Evolutionary conservation across 2,888 invertebrate species (phyloP).

Genomic region (Augiades crinisus): DNA sequence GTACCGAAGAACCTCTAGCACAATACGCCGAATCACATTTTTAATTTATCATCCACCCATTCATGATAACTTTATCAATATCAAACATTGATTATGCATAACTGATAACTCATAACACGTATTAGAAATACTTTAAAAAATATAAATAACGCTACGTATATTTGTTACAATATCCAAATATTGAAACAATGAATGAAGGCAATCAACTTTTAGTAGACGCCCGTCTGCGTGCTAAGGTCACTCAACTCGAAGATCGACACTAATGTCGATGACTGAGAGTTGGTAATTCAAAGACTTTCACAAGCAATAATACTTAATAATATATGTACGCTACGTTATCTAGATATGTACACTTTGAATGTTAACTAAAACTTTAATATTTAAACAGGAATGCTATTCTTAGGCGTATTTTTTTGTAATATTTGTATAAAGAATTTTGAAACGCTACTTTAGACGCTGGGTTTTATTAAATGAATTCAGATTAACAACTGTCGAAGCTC

Average conservation of each 20-base stretch:
- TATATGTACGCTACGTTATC: background rate
- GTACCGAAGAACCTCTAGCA: slow-evolving; percentile 36
- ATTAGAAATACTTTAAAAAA: slow-evolving; percentile 14
- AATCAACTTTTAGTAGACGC: slow-evolving; percentile 42
- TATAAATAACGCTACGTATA: slow-evolving; percentile 4
- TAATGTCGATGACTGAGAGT: slow-evolving; percentile 44
- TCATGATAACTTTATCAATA: slow-evolving; percentile 2
- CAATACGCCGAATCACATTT: slow-evolving; percentile 28
- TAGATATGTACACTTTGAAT: background rate
- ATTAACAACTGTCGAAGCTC: too few relatives aligned
- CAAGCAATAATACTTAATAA: slow-evolving; percentile 28
- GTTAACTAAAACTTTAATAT: background rate
- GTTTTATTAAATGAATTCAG: too few relatives aligned
- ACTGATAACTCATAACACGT: background rate
- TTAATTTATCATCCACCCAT: slow-evolving; percentile 10
- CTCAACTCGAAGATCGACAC: slow-evolving; percentile 46
- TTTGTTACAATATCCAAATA: slow-evolving; percentile 27
- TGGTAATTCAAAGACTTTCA: slow-evolving; percentile 43
- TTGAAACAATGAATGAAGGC: slow-evolving; percentile 40
- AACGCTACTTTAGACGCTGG: too few relatives aligned
- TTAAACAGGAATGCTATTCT: too few relatives aligned
- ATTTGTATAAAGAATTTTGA: too few relatives aligned
- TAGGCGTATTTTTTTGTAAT: too few relatives aligned
- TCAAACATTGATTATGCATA: background rate
- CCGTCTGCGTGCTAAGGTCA: slow-evolving; percentile 44